These are phyloP conservation scores for Takifugu bimaculatus DNA, from an alignment of 2,113 vertebrate genomes.

Conservation along the genomic window DNA sequence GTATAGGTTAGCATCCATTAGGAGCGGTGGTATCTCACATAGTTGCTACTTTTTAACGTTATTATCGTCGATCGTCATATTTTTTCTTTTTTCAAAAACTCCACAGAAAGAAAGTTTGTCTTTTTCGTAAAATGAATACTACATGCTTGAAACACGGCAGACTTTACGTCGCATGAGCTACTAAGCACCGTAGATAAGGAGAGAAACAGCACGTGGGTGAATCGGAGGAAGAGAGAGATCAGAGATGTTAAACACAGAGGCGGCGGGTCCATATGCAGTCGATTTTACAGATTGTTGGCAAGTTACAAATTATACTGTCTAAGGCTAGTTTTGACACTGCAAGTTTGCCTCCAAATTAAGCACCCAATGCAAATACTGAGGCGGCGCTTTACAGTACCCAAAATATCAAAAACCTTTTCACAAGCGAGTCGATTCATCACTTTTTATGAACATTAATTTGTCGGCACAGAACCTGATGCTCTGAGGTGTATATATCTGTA, in stretches of 20 bases:
- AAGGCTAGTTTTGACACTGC: constrained; percentile 17
- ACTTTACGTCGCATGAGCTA: constrained; percentile 64
- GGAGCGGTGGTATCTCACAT: constrained; percentile 55
- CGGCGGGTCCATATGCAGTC: constrained; percentile 49
- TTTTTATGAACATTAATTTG: constrained; percentile 21
- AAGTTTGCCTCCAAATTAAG: constrained; percentile 22
- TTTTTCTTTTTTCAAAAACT: constrained; percentile 58
- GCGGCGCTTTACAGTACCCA: constrained; percentile 35
- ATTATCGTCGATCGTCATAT: constrained; percentile 45
- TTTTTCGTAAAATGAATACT: constrained; percentile 77
- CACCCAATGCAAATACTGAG: constrained; percentile 61
- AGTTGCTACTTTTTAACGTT: constrained; percentile 69
- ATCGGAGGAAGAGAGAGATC: constrained; percentile 34
- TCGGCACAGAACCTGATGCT: constrained; percentile 58
- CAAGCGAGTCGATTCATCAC: constrained; percentile 30
- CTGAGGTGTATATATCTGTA: constrained; percentile 16
- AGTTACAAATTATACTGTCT: constrained; percentile 32
- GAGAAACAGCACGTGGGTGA: constrained; percentile 38
- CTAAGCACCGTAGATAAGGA: constrained; percentile 67
- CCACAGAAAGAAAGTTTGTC: constrained; percentile 72
- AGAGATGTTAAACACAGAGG: constrained; percentile 36
- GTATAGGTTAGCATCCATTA: constrained; percentile 60
- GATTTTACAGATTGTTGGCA: constrained; percentile 34
- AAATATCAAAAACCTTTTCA: constrained; percentile 30
- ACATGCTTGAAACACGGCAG: constrained; percentile 81